These are phyloP conservation scores for Odontocolon sp. DNA, from an alignment of 2,888 invertebrate species.

Conservation along the genomic window DNA sequence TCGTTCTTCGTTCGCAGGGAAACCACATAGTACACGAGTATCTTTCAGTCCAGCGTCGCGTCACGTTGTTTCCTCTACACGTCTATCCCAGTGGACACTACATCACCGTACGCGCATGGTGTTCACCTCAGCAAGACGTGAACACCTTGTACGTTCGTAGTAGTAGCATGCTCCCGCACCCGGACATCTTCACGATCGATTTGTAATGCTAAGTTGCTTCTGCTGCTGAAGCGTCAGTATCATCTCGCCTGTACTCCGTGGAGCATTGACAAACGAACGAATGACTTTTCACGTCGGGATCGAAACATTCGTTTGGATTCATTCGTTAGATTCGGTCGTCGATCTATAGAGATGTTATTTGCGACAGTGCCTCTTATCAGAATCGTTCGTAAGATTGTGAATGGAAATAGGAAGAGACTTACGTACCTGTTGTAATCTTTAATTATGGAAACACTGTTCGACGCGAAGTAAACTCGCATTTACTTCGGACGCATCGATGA, in stretches of 20 bases:
- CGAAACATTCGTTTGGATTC: constrained; percentile 31
- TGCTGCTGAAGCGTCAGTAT: constrained; percentile 66
- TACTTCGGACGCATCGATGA: not conserved
- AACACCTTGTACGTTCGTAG: constrained; percentile 65
- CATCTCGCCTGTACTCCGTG: constrained; percentile 23
- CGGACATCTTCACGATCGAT: constrained; percentile 55
- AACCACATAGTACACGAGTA: constrained; percentile 37
- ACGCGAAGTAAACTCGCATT: constrained; percentile 16
- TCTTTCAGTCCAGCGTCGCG: constrained; percentile 37
- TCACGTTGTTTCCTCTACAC: constrained; percentile 41
- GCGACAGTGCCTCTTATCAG: not conserved
- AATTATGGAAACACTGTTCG: too few species aligned
- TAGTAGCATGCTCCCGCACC: constrained; percentile 12
- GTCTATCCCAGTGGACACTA: constrained; percentile 66
- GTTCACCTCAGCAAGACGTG: constrained; percentile 58
- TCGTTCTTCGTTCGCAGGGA: constrained; percentile 40
- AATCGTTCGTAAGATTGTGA: constrained; percentile 8
- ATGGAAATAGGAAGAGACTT: not conserved
- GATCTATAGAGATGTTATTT: constrained; percentile 4
- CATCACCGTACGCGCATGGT: constrained; percentile 70
- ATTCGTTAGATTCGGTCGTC: constrained; percentile 39
- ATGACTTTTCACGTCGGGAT: constrained; percentile 45
- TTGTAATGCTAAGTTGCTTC: constrained; percentile 46
- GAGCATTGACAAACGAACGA: constrained; percentile 40
- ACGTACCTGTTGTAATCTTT: too few species aligned